Percentiles rank a stretch among this genome's conserved stretches.
Conservation (phyloP, 2,113 vertebrate genomes). For the Ranitomeya variabilis region DNA sequence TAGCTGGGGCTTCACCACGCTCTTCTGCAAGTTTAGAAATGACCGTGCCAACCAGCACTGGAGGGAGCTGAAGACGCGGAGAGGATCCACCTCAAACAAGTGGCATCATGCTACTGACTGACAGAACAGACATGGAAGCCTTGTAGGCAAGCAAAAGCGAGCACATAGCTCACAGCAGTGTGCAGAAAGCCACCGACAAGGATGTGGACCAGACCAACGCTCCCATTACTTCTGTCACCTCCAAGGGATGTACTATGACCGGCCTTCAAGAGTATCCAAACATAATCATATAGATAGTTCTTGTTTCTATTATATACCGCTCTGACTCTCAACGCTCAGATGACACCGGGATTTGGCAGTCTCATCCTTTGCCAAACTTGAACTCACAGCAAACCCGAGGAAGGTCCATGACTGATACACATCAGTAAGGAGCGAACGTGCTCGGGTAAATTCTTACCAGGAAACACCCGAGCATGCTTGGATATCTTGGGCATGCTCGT, state of each 20-base stretch:
- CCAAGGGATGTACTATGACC: too few species aligned
- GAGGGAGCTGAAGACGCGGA: not conserved
- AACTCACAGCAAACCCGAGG: too few species aligned
- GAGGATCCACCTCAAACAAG: slow-evolving; percentile 4
- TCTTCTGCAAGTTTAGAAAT: slow-evolving; percentile 9
- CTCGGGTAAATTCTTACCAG: too few species aligned
- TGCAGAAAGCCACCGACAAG: not conserved
- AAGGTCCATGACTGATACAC: too few species aligned
- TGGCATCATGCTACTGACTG: not conserved
- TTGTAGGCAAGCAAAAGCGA: not conserved
- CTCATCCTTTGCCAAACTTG: too few species aligned
- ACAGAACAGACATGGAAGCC: not conserved
- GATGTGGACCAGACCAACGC: not conserved
- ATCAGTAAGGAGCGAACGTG: too few species aligned
- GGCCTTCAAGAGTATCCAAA: not conserved
- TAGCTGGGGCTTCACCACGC: not conserved
- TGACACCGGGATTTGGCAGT: too few species aligned
- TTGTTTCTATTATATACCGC: too few species aligned
- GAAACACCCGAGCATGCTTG: too few species aligned
- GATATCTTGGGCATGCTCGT: too few species aligned
- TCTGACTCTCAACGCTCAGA: too few species aligned
- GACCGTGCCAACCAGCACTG: slow-evolving; percentile 3
- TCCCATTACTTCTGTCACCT: not conserved
- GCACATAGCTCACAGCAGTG: not conserved
- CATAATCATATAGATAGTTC: too few species aligned